Conservation (phyloP, 2,888 invertebrate genomes). For the Acanthosoma haemorrhoidale region DNA sequence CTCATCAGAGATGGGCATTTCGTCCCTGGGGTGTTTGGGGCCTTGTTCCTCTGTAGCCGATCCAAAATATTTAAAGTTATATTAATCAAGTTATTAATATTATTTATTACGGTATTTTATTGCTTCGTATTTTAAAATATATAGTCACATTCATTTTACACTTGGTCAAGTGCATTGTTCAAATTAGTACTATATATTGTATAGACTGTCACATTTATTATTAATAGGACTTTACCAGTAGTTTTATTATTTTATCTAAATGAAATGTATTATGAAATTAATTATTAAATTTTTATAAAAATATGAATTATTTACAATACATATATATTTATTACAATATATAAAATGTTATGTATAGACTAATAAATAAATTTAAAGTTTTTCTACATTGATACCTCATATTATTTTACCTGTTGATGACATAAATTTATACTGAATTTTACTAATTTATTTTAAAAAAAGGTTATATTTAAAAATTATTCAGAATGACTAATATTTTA, state of each 20-base stretch:
- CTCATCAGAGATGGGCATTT: neutral
- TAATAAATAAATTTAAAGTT: constrained; percentile 12
- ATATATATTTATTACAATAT: constrained; percentile 21
- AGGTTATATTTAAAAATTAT: too few species aligned
- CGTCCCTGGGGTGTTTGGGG: neutral
- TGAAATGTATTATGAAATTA: neutral
- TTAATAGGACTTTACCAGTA: neutral
- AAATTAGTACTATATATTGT: neutral
- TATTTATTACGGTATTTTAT: too few species aligned
- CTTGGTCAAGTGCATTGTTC: neutral
- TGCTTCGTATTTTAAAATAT: neutral
- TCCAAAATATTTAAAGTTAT: neutral
- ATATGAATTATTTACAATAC: constrained; percentile 19
- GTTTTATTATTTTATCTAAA: neutral
- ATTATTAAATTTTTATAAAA: constrained; percentile 19
- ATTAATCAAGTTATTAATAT: too few species aligned
- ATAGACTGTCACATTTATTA: constrained; percentile 1
- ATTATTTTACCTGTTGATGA: too few species aligned
- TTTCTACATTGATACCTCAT: neutral
- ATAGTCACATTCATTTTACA: neutral
- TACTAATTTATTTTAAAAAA: too few species aligned
- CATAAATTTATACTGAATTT: too few species aligned
- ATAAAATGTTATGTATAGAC: constrained; percentile 16
- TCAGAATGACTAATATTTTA: too few species aligned
- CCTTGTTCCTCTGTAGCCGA: neutral